These are phyloP conservation scores for Pterocles orientalis DNA, from an alignment of 2,113 vertebrate genomes.

Conservation along the genomic window DNA sequence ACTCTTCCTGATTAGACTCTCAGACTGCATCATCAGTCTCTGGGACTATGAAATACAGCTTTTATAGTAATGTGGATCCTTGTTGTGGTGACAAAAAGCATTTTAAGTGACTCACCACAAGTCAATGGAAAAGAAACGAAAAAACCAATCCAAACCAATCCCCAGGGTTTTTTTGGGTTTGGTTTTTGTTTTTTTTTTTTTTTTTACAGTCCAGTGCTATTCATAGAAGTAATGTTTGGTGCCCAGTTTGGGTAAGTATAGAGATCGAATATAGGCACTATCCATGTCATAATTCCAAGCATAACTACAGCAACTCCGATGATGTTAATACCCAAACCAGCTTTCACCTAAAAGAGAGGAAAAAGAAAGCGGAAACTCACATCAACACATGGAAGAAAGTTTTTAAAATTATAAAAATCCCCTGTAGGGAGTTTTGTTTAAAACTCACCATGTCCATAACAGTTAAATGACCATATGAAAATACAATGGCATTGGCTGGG, in stretches of 20 bases:
- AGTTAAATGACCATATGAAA: slow-evolving; percentile 87
- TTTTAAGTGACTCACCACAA: slow-evolving; percentile 15
- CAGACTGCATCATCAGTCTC: background rate
- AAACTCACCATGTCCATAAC: slow-evolving; percentile 89
- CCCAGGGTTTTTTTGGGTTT: background rate
- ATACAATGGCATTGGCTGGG: slow-evolving; percentile 91
- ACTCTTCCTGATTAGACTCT: background rate
- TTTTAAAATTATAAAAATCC: background rate
- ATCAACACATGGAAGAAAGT: background rate
- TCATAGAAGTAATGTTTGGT: slow-evolving; percentile 51
- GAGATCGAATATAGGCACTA: slow-evolving; percentile 82
- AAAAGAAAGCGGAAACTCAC: slow-evolving; percentile 3
- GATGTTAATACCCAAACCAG: slow-evolving; percentile 89
- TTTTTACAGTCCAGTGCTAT: slow-evolving; percentile 75
- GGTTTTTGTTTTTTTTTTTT: background rate
- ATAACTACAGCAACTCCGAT: slow-evolving; percentile 86
- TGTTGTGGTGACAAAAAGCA: background rate
- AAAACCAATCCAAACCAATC: background rate
- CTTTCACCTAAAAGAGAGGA: slow-evolving; percentile 85
- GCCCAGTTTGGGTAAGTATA: slow-evolving; percentile 88
- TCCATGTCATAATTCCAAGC: slow-evolving; percentile 86
- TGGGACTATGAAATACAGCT: background rate
- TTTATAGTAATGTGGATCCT: background rate
- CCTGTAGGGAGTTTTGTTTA: background rate
- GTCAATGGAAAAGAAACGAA: background rate